Base-by-base conservation (phyloP, 2,888 invertebrate genomes). In the Thymelicus lineola region DNA sequence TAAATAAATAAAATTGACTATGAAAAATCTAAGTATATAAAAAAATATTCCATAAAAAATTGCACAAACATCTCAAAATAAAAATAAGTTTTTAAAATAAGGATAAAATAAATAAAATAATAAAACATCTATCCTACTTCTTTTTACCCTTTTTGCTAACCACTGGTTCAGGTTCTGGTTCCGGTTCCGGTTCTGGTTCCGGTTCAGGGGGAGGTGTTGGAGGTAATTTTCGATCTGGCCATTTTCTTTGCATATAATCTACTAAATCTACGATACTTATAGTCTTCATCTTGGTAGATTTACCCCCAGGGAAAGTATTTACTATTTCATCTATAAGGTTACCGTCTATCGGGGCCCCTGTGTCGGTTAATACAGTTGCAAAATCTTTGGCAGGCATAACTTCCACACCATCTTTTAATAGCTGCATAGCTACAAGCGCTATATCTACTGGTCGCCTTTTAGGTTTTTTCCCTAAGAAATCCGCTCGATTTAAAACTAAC, bases 181-280 rank as follows among this genome's bases (percentile, higher is more conserved):
- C 75, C 0, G 74, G 74, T 75, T 79, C 79, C 6, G 69, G 73
- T 63, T 72, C 77, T 0, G 75, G 77, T 74, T 81, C 82, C 0
- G 79, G 78, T 74, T 86, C 84, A 0, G 86, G 85, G 0, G 83
- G 84, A 6, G 88, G 86, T 10, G 87, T 86, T 0, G 82, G 82
- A 0, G 87, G 89, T 42, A 90, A 71, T 42, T 83, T 76, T 15
- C 82, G 82, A 1, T 89, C 87, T 4, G 90, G 90, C 89, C 89
- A 90, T 75, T 86, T 86, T 36, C 86, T 80, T 61, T 76, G 78
- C n/a, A 87, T 75, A 73, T 80, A 90, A 17, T 90, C 89, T 1
- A 77, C 83, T 48, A 89, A 28, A 7, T 66, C 36, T 6, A 48
- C 73, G 3, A 90, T 63, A 77, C 86, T 77, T 28, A 90, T 78